These are phyloP conservation scores for Pachypanchax playfairii DNA, from an alignment of 2,113 vertebrate species.

Conservation along the genomic window DNA sequence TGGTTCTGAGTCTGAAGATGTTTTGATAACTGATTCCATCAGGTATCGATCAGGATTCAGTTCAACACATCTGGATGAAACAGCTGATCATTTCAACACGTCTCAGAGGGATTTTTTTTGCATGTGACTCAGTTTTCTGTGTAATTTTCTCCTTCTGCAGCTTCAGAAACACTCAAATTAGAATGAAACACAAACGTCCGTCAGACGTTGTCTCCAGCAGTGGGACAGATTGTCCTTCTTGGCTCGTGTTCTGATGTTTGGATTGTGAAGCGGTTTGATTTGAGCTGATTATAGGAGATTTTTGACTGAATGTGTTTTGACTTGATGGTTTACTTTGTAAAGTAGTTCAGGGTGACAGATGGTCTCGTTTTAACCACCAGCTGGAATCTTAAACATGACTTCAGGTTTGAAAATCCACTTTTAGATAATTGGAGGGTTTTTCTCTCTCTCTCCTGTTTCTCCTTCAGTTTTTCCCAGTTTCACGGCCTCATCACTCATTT, in stretches of 20 bases:
- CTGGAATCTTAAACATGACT: slow-evolving; percentile 37
- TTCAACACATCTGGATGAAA: too few relatives aligned
- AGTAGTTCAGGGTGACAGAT: slow-evolving; percentile 49
- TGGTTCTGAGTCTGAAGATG: too few relatives aligned
- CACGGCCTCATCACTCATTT: slow-evolving; percentile 92
- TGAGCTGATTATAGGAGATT: slow-evolving; percentile 53
- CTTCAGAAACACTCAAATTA: slow-evolving; percentile 56
- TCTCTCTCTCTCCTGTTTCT: slow-evolving; percentile 45
- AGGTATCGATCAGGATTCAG: too few relatives aligned
- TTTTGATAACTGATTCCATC: too few relatives aligned
- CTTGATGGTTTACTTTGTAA: slow-evolving; percentile 52
- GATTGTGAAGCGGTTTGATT: slow-evolving; percentile 49
- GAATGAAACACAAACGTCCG: slow-evolving; percentile 67
- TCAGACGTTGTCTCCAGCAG: slow-evolving; percentile 55
- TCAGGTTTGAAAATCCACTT: slow-evolving; percentile 37
- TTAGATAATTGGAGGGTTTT: slow-evolving; percentile 26
- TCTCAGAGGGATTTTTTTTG: too few relatives aligned
- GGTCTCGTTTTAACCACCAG: slow-evolving; percentile 42
- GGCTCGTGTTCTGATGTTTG: slow-evolving; percentile 52
- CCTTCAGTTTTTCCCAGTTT: slow-evolving; percentile 90
- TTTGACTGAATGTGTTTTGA: slow-evolving; percentile 60
- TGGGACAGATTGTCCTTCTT: slow-evolving; percentile 47
- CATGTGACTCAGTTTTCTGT: too few relatives aligned
- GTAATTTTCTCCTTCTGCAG: slow-evolving; percentile 39
- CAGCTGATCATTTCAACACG: too few relatives aligned